Evolutionary conservation across 2,888 invertebrate species (phyloP), one percentile per base, ranked within the genome.

Genomic region (Pantelozetes paolii): DNA sequence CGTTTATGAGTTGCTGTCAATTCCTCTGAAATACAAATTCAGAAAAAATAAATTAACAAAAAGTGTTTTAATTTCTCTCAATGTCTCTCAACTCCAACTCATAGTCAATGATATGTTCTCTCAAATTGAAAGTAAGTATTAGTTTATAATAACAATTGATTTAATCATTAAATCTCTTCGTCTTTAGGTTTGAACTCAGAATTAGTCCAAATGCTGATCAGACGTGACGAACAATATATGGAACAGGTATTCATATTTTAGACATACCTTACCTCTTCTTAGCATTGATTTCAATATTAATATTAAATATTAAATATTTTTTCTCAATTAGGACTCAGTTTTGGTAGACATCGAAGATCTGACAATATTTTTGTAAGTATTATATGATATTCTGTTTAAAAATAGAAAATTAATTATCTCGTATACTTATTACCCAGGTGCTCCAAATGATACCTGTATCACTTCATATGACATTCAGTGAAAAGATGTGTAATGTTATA

Each of bases 281-380:
- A n/a, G n/a, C n/a, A n/a, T n/a, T n/a, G n/a, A n/a, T n/a, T n/a
- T n/a, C n/a, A n/a, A n/a, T n/a, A n/a, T n/a, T n/a, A n/a, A n/a
- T n/a, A n/a, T n/a, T n/a, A n/a, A n/a, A n/a, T n/a, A n/a, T n/a
- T n/a, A 8, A 5, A 36, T 36, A 36, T 36, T 36, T 36, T 9
- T 8, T 36, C 6, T 36, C 36, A 36, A 36, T 8, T 36, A 36
- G 45, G 97, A 98, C 83, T 94, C 96, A 54, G 94, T 95, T 90
- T 87, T 96, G 78, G 94, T 96, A 48, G 96, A 97, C 82, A 94
- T 97, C 80, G 96, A 97, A 84, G 96, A 97, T 84, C 87, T 95
- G 79, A 94, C 94, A 59, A 86, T 91, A 85, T 91, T 91, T 83
- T 85, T 91, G 91, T 92, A 84, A 89, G 90, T 26, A 18, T 20